phyloP scores from a whole-genome alignment of 2,888 invertebrate genomes.

The Diaphora mendica region DNA sequence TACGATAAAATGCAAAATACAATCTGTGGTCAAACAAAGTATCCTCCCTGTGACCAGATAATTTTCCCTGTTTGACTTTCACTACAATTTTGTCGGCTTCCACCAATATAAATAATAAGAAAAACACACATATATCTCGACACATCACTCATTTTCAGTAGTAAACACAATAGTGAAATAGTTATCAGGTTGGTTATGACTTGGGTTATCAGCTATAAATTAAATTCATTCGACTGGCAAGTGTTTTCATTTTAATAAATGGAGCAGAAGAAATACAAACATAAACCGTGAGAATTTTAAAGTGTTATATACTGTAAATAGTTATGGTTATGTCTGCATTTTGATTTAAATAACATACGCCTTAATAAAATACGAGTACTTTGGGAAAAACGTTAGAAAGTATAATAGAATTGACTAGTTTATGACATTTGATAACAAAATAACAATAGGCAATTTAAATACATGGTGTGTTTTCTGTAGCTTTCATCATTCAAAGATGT shows the following conservation, averaged over 20 bases:
- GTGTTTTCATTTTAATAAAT: slow-evolving; percentile 53
- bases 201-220: slow-evolving; percentile 36
- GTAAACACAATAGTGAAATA: neutral
- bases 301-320: neutral
- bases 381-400: neutral
- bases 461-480: neutral
- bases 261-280: slow-evolving; percentile 16
- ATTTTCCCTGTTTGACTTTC: slow-evolving; percentile 66
- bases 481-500: neutral
- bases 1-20: slow-evolving; percentile 76
- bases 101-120: slow-evolving; percentile 41
- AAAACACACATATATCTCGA: slow-evolving; percentile 47
- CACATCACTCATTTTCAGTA: slow-evolving; percentile 45
- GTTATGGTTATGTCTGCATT: neutral
- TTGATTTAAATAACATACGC: neutral
- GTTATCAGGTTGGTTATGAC: slow-evolving; percentile 27
- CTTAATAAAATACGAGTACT: neutral
- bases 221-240: slow-evolving; percentile 55
- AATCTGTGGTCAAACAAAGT: slow-evolving; percentile 65
- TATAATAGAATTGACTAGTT: neutral
- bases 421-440: slow-evolving; percentile 6
- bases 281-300: neutral
- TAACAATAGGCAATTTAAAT: neutral
- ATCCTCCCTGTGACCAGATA: slow-evolving; percentile 62
- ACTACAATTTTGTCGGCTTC: slow-evolving; percentile 61